A percentile compares a stretch with the other conserved stretches of the same genome.
phyloP scores from a whole-genome alignment of 2,888 invertebrate species.

The Apamea anceps region DNA sequence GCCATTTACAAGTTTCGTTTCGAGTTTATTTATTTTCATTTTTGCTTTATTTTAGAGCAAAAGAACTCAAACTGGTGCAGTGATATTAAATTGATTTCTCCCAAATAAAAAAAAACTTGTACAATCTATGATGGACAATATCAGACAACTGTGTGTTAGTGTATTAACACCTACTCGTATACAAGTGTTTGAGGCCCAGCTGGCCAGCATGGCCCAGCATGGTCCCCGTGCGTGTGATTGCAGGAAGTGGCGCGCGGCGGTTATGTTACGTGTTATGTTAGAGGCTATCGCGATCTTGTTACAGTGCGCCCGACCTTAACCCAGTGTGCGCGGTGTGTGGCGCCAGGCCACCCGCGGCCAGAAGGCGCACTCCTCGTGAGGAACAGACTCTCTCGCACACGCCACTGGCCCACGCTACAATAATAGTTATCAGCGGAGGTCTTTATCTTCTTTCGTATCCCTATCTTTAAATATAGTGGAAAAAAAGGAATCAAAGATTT shows the following conservation, averaged over 20 bases:
- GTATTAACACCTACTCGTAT: not conserved
- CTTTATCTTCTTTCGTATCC: not conserved
- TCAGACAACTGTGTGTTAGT: not conserved
- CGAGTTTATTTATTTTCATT: not conserved
- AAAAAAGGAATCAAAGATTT: not conserved
- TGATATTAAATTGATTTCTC: not conserved
- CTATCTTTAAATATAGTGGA: not conserved
- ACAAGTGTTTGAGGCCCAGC: not conserved
- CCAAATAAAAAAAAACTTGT: not conserved
- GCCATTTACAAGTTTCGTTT: not conserved
- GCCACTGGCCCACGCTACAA: too few species aligned
- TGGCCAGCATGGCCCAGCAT: not conserved
- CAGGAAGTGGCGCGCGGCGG: not conserved
- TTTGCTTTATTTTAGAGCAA: not conserved
- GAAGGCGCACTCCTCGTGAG: slow-evolving; percentile 1
- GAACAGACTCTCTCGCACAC: not conserved
- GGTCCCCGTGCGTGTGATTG: not conserved
- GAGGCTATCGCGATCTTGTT: slow-evolving; percentile 9
- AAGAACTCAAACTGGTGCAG: not conserved
- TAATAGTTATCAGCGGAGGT: not conserved
- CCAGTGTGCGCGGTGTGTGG: slow-evolving; percentile 22
- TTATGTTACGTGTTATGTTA: slow-evolving; percentile 8
- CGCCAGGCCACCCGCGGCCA: not conserved
- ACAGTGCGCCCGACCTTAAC: slow-evolving; percentile 48
- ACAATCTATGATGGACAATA: not conserved